Conservation (phyloP, 2,113 vertebrate genomes). For the Verasper variegatus region DNA sequence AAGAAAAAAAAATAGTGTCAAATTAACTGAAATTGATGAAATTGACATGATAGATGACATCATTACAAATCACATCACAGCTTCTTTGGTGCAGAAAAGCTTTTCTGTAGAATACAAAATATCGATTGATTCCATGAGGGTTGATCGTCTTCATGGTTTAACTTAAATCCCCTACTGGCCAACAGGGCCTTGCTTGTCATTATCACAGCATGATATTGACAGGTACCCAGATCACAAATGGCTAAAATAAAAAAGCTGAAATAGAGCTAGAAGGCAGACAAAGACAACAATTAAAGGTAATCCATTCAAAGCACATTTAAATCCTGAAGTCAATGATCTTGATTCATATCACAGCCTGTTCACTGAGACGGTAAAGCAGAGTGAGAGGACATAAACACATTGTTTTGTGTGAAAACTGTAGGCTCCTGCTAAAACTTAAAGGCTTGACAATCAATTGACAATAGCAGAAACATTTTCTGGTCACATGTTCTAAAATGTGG, state of each 20-base stretch:
- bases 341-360: constrained; percentile 10
- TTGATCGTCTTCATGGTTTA: not conserved
- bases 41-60: not conserved
- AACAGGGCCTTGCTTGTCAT: constrained; percentile 9
- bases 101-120: not conserved
- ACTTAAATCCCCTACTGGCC: not conserved
- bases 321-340: not conserved
- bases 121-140: not conserved
- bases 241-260: constrained; percentile 15
- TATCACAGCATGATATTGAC: not conserved
- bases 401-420: not conserved
- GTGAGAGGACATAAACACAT: not conserved
- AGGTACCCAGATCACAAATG: not conserved
- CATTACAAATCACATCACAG: not conserved
- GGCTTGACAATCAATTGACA: too few relatives aligned
- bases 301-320: not conserved
- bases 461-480: too few relatives aligned
- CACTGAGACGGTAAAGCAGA: not conserved
- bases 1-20: not conserved
- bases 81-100: not conserved
- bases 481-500: not conserved
- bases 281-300: not conserved
- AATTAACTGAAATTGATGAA: not conserved
- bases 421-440: too few relatives aligned
- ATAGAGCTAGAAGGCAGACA: not conserved